phyloP scores from a whole-genome alignment of 2,797 vertebrate species.

The Peromyscus attwateri region DNA sequence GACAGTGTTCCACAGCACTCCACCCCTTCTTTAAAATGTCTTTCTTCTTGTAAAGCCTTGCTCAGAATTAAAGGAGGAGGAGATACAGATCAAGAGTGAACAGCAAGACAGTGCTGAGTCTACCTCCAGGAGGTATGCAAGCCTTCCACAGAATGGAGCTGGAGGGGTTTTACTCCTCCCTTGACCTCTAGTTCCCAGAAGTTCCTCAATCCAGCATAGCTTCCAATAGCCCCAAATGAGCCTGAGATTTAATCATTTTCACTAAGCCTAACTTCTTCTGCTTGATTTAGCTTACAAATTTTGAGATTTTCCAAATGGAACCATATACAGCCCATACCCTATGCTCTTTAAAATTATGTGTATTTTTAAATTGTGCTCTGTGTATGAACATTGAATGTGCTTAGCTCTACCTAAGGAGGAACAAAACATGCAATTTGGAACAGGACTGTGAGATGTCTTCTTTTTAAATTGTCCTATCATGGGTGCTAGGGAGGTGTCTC shows the following conservation, averaged over 20 bases:
- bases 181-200: not conserved
- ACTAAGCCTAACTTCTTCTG: not conserved
- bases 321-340: not conserved
- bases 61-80: not conserved
- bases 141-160: not conserved
- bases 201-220: not conserved
- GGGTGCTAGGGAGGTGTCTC: not conserved
- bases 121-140: not conserved
- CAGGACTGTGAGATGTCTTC: not conserved
- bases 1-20: not conserved
- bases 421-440: not conserved
- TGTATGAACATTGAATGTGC: not conserved
- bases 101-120: not conserved
- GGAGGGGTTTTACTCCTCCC: not conserved
- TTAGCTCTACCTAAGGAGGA: not conserved
- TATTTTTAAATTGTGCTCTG: not conserved
- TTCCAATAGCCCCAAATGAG: not conserved
- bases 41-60: not conserved
- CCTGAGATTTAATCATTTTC: conserved; percentile 17
- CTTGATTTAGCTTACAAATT: not conserved
- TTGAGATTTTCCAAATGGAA: not conserved
- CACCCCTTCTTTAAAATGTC: not conserved
- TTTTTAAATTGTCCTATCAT: not conserved
- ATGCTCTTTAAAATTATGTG: not conserved
- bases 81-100: not conserved